These are phyloP conservation scores for Nemoura dubitans DNA, from an alignment of 2,888 invertebrate species.

Conservation along the genomic window DNA sequence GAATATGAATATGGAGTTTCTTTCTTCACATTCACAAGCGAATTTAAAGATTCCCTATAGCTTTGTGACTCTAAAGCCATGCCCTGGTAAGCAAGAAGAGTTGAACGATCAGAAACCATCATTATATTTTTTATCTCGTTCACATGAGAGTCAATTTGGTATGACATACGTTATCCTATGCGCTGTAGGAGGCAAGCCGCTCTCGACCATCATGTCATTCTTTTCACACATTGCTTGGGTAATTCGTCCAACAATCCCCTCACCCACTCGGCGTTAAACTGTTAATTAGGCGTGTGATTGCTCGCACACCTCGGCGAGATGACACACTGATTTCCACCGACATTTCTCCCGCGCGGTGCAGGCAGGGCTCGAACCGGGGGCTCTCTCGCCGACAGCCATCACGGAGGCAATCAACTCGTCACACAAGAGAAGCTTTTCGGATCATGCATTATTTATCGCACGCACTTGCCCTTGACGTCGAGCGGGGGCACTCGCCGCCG, in stretches of 20 bases:
- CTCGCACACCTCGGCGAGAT: background rate
- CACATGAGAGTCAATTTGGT: background rate
- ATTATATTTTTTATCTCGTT: background rate
- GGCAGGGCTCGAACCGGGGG: constrained; percentile 1
- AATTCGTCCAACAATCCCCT: background rate
- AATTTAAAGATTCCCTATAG: background rate
- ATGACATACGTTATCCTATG: background rate
- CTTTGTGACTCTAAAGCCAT: background rate
- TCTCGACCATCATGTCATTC: background rate
- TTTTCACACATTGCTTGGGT: background rate
- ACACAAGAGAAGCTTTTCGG: background rate
- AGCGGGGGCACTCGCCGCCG: background rate
- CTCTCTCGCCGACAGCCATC: background rate
- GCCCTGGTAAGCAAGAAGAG: background rate
- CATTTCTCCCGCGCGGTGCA: background rate
- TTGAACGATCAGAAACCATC: background rate
- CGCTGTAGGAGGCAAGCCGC: background rate
- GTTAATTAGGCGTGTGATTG: background rate
- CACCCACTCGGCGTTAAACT: background rate
- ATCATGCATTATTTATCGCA: constrained; percentile 7
- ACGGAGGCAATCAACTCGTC: background rate
- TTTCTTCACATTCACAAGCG: background rate
- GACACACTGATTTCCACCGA: background rate
- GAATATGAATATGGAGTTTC: background rate
- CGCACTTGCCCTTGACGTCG: background rate